Conservation (phyloP, 2,888 invertebrate genomes). For the Heliconius ismenius region DNA sequence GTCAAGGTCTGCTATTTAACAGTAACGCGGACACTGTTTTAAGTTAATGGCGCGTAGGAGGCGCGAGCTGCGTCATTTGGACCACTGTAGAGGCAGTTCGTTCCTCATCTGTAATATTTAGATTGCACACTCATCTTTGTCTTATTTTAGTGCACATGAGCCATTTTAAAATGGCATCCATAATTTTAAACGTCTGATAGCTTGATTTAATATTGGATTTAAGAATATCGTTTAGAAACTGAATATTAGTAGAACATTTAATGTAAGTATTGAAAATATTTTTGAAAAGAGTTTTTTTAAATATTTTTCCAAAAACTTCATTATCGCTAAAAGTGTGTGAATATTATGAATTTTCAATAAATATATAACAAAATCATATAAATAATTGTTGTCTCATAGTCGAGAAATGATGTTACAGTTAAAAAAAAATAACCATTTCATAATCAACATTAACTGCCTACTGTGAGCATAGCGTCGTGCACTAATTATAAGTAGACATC, state of each 20-base stretch:
- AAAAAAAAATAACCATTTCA: neutral
- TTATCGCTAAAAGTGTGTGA: too few species aligned
- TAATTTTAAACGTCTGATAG: neutral
- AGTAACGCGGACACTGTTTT: constrained; percentile 38
- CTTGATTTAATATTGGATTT: neutral
- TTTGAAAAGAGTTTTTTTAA: neutral
- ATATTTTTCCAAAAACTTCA: neutral
- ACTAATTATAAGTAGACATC: constrained; percentile 4
- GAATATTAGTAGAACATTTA: neutral
- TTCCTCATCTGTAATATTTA: constrained; percentile 27
- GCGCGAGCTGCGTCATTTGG: constrained; percentile 31
- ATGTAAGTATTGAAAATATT: neutral
- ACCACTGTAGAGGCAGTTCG: constrained; percentile 3
- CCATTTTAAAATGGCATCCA: neutral
- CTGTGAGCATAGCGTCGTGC: constrained; percentile 11
- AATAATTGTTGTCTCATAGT: neutral
- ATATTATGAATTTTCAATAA: too few species aligned
- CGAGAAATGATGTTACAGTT: too few species aligned
- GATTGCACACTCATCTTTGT: constrained; percentile 13
- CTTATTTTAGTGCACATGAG: constrained; percentile 7
- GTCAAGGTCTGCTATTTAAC: constrained; percentile 44
- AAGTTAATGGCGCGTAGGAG: constrained; percentile 40
- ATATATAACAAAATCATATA: neutral
- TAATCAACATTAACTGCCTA: neutral
- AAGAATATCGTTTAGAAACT: neutral